Base-by-base conservation (phyloP, 2,797 vertebrate species). In the Hyperoplus lanceolatus region DNA sequence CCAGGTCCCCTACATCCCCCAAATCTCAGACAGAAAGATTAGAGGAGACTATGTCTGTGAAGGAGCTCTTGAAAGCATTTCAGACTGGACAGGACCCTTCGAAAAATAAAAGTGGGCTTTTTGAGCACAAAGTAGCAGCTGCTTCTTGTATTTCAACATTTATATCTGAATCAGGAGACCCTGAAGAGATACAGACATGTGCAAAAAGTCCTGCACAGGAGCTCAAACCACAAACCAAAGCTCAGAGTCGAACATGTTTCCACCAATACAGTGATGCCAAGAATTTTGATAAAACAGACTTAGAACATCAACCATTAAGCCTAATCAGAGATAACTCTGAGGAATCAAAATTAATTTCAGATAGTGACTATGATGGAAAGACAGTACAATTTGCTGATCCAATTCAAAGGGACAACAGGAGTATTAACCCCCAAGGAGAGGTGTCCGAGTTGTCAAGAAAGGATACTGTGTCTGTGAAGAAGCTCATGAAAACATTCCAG, bases 41-140 rank as follows among this genome's bases (percentile, higher is more conserved):
- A 1, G 97, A 99, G 80, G 98, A 99, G 91, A 98, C 96, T 0
- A 98, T 99, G 98, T 98, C 98, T 10, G 98, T 99, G 41, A 96
- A 94, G 73, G 98, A 99, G 39, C 79, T 99, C 73, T 97, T 99
- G 97, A 98, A 95, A 94, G 97, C 97, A 39, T 99, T 99, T 85
- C 98, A 99, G 85, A 97, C 96, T 8, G 98, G 98, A 11, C 96
- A 98, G 83, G 98, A 99, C 81, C 98, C 97, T 0, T 99, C 98
- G 60, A 99, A 99, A 89, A 96, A 94, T 81, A 96, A 96, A 91
- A 93, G 95, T 0, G 97, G 97, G 16, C 96, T 99, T 77, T 99
- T 99, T 94, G 98, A 99, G 86, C 97, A 99, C 90, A 97, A 96
- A 90, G 90, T 95, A 43, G 50, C 89, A 13, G 41, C 77, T 57